Conservation (phyloP, 2,797 vertebrate genomes). For the Poeciliopsis paucimaculata region DNA sequence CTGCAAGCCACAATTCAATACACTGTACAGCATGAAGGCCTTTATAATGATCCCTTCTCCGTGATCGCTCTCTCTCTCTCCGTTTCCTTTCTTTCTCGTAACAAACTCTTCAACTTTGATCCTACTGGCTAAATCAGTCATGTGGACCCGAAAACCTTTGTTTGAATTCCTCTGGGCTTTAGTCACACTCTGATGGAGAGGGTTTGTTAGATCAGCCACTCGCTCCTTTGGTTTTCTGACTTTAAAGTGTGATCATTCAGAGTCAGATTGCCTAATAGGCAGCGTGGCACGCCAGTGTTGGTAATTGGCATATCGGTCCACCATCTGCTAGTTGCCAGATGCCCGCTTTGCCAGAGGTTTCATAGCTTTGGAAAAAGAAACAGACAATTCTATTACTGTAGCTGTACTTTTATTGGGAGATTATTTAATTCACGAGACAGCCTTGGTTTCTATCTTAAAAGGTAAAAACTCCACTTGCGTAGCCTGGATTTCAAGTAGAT, state of each 20-base stretch:
- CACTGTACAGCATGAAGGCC: constrained; percentile 4
- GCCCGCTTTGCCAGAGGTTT: constrained; percentile 59
- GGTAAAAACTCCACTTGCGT: constrained; percentile 59
- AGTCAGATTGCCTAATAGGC: constrained; percentile 68
- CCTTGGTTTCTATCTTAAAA: constrained; percentile 63
- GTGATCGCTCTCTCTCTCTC: constrained; percentile 19
- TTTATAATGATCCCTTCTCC: constrained; percentile 12
- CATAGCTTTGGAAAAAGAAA: constrained; percentile 47
- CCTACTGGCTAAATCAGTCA: constrained; percentile 55
- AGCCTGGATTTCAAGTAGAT: constrained; percentile 53
- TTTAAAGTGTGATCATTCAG: constrained; percentile 70
- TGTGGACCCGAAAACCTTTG: constrained; percentile 61
- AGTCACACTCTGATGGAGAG: constrained; percentile 71
- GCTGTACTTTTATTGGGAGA: constrained; percentile 49
- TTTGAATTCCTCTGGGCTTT: constrained; percentile 70
- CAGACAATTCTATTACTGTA: constrained; percentile 34
- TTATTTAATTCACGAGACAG: constrained; percentile 60
- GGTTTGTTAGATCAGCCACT: constrained; percentile 67
- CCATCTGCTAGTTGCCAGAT: constrained; percentile 72
- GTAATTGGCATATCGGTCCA: constrained; percentile 65
- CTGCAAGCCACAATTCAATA: constrained; percentile 23
- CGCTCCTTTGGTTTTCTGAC: constrained; percentile 61
- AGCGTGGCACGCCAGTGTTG: constrained; percentile 54
- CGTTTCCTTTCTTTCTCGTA: constrained; percentile 34
- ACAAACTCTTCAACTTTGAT: constrained; percentile 51